Evolutionary conservation across 2,888 invertebrate species (phyloP), one percentile per base, ranked within the genome.

Genomic region (Polylopha cassiicola): DNA sequence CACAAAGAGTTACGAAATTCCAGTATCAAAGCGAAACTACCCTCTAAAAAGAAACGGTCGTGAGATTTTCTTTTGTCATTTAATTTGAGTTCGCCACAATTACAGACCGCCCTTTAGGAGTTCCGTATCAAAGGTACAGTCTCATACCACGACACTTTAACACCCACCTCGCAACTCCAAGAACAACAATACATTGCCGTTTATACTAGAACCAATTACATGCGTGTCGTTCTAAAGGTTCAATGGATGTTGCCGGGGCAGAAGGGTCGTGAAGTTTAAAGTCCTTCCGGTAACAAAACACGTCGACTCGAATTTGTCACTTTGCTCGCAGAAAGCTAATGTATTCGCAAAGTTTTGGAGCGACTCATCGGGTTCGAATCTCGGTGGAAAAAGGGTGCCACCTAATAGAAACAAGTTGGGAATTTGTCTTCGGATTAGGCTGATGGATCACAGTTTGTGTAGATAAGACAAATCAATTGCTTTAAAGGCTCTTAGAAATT

Each of bases 341-440:
- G 34, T 41, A 41, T 41, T 34, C 41, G 18, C 11, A 29, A 41
- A 41, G 29, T 41, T n/a, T 41, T 28, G 34, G 29, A 26, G 22
- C 34, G 27, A 37, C 39, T 39, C 39, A 29, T 39, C 34, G 34
- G 18, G 39, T 34, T 29, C 23, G 14, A 17, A 30, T 21, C 34
- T 41, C 41, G 5, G 16, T 30, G 41, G 41, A 41, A 41, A 41
- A 41, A 41, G 41, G 41, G n/a, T n/a, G n/a, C n/a, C n/a, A n/a
- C 24, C 23, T 39, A 34, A 39, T 41, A 41, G 41, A 36, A 30
- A 41, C 39, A 41, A 41, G 39, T 41, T n/a, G n/a, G n/a, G n/a
- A n/a, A n/a, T 41, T 34, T 34, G 29, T 34, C 34, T 41, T 3
- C 29, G 34, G 39, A 41, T 41, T 41, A 41, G 39, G 37, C 33